Percentiles rank a stretch among this genome's conserved stretches.
Conservation (phyloP, 2,888 invertebrate species). For the Lycaena phlaeas region DNA sequence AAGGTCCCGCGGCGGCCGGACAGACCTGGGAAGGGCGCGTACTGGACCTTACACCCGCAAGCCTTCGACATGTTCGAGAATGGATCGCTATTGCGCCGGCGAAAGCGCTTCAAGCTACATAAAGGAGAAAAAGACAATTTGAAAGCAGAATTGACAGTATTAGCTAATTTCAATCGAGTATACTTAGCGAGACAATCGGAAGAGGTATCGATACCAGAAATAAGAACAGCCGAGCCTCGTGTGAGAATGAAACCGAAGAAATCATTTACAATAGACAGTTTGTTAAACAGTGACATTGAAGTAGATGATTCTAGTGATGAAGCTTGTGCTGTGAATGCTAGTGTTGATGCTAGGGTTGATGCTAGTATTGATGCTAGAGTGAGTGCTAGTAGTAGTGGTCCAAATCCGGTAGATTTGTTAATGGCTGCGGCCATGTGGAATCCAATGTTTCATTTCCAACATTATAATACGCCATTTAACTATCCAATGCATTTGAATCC, state of each 20-base stretch:
- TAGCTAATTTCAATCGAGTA: constrained; percentile 76
- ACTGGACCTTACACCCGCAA: constrained; percentile 87
- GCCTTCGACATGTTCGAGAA: constrained; percentile 88
- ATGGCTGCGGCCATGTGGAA: constrained; percentile 38
- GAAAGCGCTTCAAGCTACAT: constrained; percentile 86
- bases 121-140: constrained; percentile 88
- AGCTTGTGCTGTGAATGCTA: constrained; percentile 27
- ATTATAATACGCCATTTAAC: background rate
- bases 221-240: constrained; percentile 16
- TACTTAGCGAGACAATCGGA: constrained; percentile 33
- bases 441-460: constrained; percentile 16
- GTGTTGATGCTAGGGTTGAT: constrained; percentile 20
- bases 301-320: constrained; percentile 24
- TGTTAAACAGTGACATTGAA: constrained; percentile 80
- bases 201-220: background rate
- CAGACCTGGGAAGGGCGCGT: constrained; percentile 30
- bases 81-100: constrained; percentile 82
- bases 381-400: background rate
- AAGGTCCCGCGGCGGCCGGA: constrained; percentile 83
- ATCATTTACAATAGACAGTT: constrained; percentile 88
- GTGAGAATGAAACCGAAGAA: constrained; percentile 67
- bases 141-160: constrained; percentile 68
- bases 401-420: background rate
- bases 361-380: constrained; percentile 13
- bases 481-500: background rate